Evolutionary conservation across 2,888 invertebrate species (phyloP).

Genomic region (Conchocele bisecta): DNA sequence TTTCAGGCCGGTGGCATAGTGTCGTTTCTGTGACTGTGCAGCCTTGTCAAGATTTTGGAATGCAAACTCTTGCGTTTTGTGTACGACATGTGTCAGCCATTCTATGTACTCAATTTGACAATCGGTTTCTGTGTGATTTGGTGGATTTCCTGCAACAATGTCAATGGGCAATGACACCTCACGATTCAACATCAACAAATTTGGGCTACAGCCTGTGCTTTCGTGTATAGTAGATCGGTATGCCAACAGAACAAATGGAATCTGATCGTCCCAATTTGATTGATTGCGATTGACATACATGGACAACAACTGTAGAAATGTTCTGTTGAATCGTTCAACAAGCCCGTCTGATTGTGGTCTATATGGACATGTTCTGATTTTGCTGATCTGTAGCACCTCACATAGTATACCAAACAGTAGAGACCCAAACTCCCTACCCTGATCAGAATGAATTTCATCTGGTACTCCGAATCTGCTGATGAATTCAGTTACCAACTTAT

Average conservation of each 20-base stretch:
- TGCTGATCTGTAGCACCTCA: background rate
- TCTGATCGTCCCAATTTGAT: background rate
- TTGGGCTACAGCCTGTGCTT: slow-evolving; percentile 6
- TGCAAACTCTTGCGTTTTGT: too few relatives aligned
- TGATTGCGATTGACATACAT: background rate
- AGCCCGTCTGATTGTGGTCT: slow-evolving; percentile 1
- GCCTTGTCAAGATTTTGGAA: too few relatives aligned
- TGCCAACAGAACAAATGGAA: slow-evolving; percentile 2
- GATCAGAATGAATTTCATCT: background rate
- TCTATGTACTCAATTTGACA: too few relatives aligned
- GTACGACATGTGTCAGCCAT: too few relatives aligned
- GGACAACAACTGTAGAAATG: background rate
- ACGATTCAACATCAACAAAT: background rate
- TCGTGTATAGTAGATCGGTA: background rate
- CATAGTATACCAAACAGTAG: background rate
- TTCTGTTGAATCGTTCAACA: background rate
- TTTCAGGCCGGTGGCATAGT: too few relatives aligned
- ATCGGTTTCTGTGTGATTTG: too few relatives aligned
- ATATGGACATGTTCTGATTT: background rate
- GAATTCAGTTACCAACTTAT: slow-evolving; percentile 18
- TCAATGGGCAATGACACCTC: background rate
- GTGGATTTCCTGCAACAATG: too few relatives aligned
- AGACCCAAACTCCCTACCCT: background rate
- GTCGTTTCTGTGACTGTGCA: too few relatives aligned
- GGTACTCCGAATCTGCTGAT: slow-evolving; percentile 17